Evolutionary conservation across 2,888 invertebrate genomes (phyloP).

Genomic region (Dorcus hopei): DNA sequence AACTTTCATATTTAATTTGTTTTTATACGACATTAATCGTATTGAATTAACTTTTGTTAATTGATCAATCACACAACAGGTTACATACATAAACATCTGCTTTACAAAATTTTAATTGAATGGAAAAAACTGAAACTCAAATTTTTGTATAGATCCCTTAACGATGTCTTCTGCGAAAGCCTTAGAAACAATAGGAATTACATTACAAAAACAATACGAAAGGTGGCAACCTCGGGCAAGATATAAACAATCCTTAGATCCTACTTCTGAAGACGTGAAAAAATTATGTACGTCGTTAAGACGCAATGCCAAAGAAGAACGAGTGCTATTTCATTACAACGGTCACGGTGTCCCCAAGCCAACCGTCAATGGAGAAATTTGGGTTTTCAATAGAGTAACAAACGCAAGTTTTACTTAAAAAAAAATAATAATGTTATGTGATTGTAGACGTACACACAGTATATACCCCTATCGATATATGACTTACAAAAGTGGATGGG

Average conservation of each 20-base stretch:
- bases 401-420: not conserved
- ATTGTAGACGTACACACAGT: constrained; percentile 91
- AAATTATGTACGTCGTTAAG: constrained; percentile 92
- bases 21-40: too few species aligned
- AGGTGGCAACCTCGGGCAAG: constrained; percentile 97
- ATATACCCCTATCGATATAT: constrained; percentile 97
- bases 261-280: constrained; percentile 96
- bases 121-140: not conserved
- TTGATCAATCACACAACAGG: too few species aligned
- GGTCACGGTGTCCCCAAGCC: constrained; percentile 99
- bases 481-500: constrained; percentile 99
- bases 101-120: too few species aligned
- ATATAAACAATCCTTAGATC: constrained; percentile 96
- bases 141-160: constrained; percentile 67
- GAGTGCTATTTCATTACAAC: constrained; percentile 98
- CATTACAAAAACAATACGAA: constrained; percentile 95
- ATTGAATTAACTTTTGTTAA: too few species aligned
- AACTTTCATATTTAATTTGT: too few species aligned
- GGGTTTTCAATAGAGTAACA: constrained; percentile 88
- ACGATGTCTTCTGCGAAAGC: constrained; percentile 88
- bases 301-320: constrained; percentile 95
- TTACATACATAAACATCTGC: too few species aligned
- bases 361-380: constrained; percentile 96
- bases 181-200: constrained; percentile 85
- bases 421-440: not conserved